These are phyloP conservation scores for Drosophila leontia DNA, from an alignment of 1,140 invertebrate species.

Conservation along the genomic window DNA sequence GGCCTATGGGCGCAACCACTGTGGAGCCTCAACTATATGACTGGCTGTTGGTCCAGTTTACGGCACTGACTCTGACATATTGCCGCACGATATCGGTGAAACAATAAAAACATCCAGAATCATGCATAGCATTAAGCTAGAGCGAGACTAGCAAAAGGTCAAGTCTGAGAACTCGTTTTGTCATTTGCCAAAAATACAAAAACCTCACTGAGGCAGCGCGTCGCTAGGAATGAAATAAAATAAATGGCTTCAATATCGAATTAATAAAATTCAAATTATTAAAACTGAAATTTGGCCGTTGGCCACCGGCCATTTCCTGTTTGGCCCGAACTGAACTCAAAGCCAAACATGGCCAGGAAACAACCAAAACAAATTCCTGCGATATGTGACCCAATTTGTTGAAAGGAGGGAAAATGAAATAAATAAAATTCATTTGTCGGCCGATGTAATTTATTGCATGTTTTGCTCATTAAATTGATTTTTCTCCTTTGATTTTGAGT, in stretches of 20 bases:
- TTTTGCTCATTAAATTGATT: constrained; percentile 84
- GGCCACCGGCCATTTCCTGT: constrained; percentile 48
- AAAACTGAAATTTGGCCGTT: constrained; percentile 47
- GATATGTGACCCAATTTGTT: constrained; percentile 67
- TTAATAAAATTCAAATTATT: constrained; percentile 69
- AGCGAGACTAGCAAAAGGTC: constrained; percentile 61
- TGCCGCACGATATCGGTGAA: constrained; percentile 59
- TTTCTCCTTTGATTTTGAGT: constrained; percentile 79
- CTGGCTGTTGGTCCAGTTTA: constrained; percentile 46
- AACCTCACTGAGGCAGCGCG: constrained; percentile 18
- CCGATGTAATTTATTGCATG: constrained; percentile 80
- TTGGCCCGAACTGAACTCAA: constrained; percentile 9
- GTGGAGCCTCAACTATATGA: background rate
- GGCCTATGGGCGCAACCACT: too few relatives aligned
- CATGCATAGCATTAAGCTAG: constrained; percentile 35
- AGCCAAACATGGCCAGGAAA: background rate
- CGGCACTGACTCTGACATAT: constrained; percentile 60
- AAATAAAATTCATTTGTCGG: constrained; percentile 55
- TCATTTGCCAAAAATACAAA: constrained; percentile 53
- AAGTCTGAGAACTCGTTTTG: constrained; percentile 64
- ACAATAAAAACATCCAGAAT: constrained; percentile 54
- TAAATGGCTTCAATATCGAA: constrained; percentile 62
- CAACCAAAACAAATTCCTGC: constrained; percentile 30
- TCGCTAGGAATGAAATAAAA: constrained; percentile 46
- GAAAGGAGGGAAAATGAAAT: constrained; percentile 33